These are phyloP conservation scores for Borostomias antarcticus DNA, from an alignment of 2,797 vertebrate species.

Conservation along the genomic window DNA sequence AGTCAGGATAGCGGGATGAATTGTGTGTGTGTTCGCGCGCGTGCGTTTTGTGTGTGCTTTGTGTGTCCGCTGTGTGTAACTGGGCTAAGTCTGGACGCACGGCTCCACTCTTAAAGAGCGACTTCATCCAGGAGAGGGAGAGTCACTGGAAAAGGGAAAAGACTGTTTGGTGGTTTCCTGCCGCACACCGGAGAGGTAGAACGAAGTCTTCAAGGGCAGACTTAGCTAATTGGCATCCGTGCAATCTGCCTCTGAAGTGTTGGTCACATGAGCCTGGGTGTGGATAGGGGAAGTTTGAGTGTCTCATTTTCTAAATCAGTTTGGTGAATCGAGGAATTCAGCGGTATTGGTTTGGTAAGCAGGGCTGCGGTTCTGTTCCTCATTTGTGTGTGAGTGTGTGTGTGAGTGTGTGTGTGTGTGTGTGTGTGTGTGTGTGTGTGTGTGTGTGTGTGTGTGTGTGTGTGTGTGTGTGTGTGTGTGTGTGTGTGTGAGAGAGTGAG, in stretches of 20 bases:
- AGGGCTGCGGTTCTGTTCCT: no score
- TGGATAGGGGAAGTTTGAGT: neutral
- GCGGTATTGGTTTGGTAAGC: no score
- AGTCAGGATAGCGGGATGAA: constrained; percentile 13
- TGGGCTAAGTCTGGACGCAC: neutral
- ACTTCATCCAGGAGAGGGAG: constrained; percentile 43
- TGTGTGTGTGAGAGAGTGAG: neutral
- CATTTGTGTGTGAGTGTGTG: neutral
- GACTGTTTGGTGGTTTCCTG: constrained; percentile 48
- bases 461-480: no score
- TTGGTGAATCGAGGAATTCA: neutral
- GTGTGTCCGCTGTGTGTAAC: constrained; percentile 10
- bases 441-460: neutral
- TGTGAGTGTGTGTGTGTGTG: neutral
- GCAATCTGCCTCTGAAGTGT: constrained; percentile 13
- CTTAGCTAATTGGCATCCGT: constrained; percentile 52
- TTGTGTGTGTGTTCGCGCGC: no score
- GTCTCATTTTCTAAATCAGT: neutral
- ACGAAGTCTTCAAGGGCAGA: constrained; percentile 33
- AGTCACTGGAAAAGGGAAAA: constrained; percentile 50
- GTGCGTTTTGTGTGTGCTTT: constrained; percentile 3
- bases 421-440: neutral
- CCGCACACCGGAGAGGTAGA: constrained; percentile 30
- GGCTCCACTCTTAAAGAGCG: no score
- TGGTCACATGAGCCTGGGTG: constrained; percentile 1